These are phyloP conservation scores for Hydrozoanthus gracilis DNA, from an alignment of 92 coral and sea anemone genomes.

Conservation along the genomic window DNA sequence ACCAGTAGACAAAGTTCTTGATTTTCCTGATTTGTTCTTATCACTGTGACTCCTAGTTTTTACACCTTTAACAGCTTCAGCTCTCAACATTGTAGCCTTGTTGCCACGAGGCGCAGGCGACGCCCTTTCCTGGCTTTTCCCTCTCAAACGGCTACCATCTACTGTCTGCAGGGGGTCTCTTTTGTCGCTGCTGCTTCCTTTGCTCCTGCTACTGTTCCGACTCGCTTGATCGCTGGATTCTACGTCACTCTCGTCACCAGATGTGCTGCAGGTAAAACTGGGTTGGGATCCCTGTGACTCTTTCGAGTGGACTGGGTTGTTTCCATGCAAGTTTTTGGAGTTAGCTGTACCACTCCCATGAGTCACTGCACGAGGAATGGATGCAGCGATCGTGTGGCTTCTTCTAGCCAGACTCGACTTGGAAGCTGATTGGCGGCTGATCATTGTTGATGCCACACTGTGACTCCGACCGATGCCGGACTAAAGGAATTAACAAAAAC, in stretches of 20 bases:
- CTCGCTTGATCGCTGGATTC: constrained; percentile 57
- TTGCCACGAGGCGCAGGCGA: constrained; percentile 76
- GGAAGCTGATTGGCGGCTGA: constrained; percentile 56
- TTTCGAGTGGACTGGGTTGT: neutral
- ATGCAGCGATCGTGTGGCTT: constrained; percentile 60
- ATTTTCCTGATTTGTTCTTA: constrained; percentile 4
- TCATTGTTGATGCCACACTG: constrained; percentile 59
- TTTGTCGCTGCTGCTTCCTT: constrained; percentile 48
- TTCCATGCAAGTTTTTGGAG: neutral
- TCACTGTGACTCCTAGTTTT: constrained; percentile 32
- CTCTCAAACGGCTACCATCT: constrained; percentile 49
- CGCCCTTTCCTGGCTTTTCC: constrained; percentile 47
- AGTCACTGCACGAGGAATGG: constrained; percentile 57
- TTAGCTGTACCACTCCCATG: constrained; percentile 42
- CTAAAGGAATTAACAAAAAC: constrained; percentile 38
- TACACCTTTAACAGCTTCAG: constrained; percentile 73
- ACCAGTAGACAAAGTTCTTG: constrained; percentile 1
- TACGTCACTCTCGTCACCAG: constrained; percentile 65
- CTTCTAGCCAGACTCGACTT: constrained; percentile 59
- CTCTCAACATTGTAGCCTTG: constrained; percentile 84
- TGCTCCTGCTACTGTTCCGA: constrained; percentile 41
- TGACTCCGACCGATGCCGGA: constrained; percentile 65
- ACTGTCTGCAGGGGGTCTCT: constrained; percentile 36
- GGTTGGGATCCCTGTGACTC: constrained; percentile 62
- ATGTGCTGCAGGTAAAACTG: constrained; percentile 69